Evolutionary conservation across 2,113 vertebrate species (phyloP).

Genomic region (Coryphaenoides rupestris): DNA sequence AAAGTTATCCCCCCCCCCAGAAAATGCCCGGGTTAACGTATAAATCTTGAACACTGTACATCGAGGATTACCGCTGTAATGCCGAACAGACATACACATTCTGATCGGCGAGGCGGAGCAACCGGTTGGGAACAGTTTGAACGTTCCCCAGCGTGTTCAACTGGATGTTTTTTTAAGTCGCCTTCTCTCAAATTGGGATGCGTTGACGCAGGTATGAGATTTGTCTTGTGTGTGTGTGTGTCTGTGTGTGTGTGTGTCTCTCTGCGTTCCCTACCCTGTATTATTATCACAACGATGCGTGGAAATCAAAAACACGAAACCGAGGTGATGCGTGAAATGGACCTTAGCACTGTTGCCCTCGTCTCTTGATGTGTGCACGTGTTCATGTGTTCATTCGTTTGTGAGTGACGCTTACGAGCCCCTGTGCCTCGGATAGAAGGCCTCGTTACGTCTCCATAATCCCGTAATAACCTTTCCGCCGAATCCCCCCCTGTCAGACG

Average conservation of each 20-base stretch:
- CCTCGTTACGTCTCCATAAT: slow-evolving; percentile 54
- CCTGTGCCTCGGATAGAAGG: slow-evolving; percentile 25
- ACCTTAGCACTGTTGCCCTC: neutral
- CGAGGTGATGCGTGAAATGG: neutral
- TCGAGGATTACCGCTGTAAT: neutral
- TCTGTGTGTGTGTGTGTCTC: slow-evolving; percentile 7
- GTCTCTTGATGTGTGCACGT: neutral
- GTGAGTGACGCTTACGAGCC: slow-evolving; percentile 24
- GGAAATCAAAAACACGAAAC: neutral
- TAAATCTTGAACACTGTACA: slow-evolving; percentile 4
- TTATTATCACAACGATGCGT: neutral
- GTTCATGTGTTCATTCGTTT: neutral
- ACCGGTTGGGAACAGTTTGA: slow-evolving; percentile 14
- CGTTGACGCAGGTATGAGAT: neutral
- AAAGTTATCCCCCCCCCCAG: slow-evolving; percentile 29
- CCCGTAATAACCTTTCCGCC: slow-evolving; percentile 51
- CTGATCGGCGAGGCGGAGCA: slow-evolving; percentile 10
- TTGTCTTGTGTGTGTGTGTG: slow-evolving; percentile 20
- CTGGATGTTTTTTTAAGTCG: slow-evolving; percentile 1
- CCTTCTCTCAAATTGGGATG: neutral
- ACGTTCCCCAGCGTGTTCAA: slow-evolving; percentile 3
- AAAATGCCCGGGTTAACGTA: slow-evolving; percentile 13
- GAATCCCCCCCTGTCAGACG: slow-evolving; percentile 34
- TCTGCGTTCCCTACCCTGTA: neutral
- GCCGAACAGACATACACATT: neutral